Evolutionary conservation across 2,888 invertebrate species (phyloP).

Genomic region (Cheilosia scutellata): DNA sequence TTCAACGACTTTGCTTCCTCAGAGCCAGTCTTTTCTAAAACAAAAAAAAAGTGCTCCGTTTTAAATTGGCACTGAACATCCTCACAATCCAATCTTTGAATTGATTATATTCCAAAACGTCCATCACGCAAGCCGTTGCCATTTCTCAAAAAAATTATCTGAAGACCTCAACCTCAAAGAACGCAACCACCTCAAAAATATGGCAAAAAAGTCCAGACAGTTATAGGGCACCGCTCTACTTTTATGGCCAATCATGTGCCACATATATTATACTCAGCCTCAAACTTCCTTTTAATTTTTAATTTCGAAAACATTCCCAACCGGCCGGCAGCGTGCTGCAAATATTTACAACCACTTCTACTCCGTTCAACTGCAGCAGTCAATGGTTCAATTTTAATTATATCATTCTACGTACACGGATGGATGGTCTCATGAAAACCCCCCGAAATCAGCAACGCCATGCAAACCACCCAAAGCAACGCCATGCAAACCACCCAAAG

Average conservation of each 20-base stretch:
- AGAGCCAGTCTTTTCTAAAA: too few species aligned
- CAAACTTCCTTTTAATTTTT: not conserved
- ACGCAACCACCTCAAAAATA: too few species aligned
- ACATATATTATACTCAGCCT: not conserved
- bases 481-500: conserved; percentile 35
- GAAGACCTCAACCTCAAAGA: not conserved
- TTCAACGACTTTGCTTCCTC: too few species aligned
- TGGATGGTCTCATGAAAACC: conserved; percentile 35
- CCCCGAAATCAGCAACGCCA: conserved; percentile 32
- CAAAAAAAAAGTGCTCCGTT: not conserved
- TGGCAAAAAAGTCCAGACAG: not conserved
- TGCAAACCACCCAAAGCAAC: conserved; percentile 37
- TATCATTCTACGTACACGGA: not conserved
- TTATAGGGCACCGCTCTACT: conserved; percentile 14
- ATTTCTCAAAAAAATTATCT: not conserved
- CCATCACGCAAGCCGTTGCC: not conserved
- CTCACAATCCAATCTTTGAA: not conserved
- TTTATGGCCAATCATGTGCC: conserved; percentile 21
- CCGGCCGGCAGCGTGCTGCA: not conserved
- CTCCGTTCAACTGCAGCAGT: not conserved
- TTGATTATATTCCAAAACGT: not conserved
- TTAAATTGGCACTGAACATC: not conserved
- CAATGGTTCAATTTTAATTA: conserved; percentile 34
- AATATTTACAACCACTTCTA: not conserved
- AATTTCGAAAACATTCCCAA: not conserved